Percentiles rank a stretch among this genome's conserved stretches.
phyloP scores from a whole-genome alignment of 2,113 vertebrate species.

The Nesoenas mayeri region DNA sequence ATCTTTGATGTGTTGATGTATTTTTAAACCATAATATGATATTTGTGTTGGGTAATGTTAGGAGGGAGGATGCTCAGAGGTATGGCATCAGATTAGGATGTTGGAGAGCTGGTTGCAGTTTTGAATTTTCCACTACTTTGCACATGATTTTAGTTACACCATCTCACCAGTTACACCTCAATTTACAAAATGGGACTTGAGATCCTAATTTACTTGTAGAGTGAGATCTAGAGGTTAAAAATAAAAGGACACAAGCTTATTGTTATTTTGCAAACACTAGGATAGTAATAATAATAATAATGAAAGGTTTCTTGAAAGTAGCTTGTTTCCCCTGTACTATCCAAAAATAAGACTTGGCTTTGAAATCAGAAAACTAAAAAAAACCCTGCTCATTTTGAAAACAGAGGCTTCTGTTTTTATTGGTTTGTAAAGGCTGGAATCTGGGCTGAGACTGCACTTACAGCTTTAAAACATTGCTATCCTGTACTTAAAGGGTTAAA shows the following conservation, averaged over 20 bases:
- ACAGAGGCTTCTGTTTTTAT: not conserved
- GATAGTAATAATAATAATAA: not conserved
- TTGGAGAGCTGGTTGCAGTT: not conserved
- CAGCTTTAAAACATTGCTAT: not conserved
- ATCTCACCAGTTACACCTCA: rapidly evolving
- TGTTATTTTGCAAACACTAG: not conserved
- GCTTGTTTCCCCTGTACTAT: not conserved
- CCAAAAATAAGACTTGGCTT: not conserved
- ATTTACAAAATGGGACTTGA: not conserved
- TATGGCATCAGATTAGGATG: not conserved
- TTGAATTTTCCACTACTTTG: not conserved
- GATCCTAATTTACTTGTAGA: not conserved
- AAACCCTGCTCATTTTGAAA: not conserved
- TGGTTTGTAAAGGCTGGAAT: not conserved
- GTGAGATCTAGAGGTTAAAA: not conserved
- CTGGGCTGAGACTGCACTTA: not conserved
- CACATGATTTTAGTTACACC: not conserved
- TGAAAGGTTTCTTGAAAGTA: not conserved
- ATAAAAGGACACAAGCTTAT: not conserved
- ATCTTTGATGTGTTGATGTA: not conserved
- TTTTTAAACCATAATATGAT: not conserved
- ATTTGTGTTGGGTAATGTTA: not conserved
- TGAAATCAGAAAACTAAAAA: not conserved
- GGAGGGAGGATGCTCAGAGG: not conserved
- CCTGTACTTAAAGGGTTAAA: not conserved